These are phyloP conservation scores for Ditylenchus weischeri DNA, from an alignment of 2,888 invertebrate species.

Conservation along the genomic window DNA sequence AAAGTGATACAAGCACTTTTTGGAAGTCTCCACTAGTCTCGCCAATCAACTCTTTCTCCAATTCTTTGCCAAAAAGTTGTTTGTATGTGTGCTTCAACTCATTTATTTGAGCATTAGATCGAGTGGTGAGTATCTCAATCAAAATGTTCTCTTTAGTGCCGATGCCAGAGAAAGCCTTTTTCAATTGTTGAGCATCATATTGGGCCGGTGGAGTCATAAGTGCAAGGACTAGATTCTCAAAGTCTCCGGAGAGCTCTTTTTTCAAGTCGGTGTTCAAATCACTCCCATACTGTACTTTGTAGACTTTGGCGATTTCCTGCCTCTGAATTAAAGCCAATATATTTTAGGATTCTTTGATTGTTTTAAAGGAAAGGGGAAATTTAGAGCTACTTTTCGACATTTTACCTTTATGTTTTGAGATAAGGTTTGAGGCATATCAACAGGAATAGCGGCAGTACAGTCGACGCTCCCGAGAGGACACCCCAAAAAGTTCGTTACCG, in stretches of 20 bases:
- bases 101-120: constrained; percentile 70
- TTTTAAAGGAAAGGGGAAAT: too few relatives aligned
- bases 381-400: too few relatives aligned
- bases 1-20: constrained; percentile 71
- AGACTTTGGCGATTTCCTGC: constrained; percentile 70
- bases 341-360: too few relatives aligned
- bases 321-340: constrained; percentile 57
- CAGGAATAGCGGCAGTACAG: too few relatives aligned
- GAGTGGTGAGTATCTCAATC: constrained; percentile 82
- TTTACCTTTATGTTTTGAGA: too few relatives aligned
- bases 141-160: constrained; percentile 79
- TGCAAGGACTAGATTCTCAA: constrained; percentile 52
- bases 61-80: constrained; percentile 36
- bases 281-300: constrained; percentile 83
- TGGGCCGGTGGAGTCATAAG: constrained; percentile 58
- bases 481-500: too few relatives aligned
- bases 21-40: constrained; percentile 90
- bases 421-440: too few relatives aligned
- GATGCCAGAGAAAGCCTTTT: constrained; percentile 65
- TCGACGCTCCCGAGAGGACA: too few relatives aligned
- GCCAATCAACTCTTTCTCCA: constrained; percentile 62
- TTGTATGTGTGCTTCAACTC: constrained; percentile 60
- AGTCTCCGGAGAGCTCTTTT: constrained; percentile 56
- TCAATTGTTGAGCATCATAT: constrained; percentile 61
- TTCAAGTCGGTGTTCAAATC: constrained; percentile 60